These are phyloP conservation scores for Trichosurus vulpecula DNA, from an alignment of 2,797 vertebrate species.

Conservation along the genomic window DNA sequence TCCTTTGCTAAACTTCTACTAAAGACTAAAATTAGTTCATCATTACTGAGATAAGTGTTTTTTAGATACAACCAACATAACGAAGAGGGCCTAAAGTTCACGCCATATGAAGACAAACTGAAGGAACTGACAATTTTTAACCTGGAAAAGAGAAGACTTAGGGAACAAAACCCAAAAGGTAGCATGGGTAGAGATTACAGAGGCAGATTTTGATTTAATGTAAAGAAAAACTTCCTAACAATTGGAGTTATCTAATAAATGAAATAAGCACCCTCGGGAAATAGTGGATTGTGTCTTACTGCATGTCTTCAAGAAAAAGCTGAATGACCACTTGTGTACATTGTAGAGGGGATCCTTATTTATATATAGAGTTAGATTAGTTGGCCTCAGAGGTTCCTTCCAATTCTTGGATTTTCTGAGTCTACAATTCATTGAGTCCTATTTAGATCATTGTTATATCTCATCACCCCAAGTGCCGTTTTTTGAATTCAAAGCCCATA, in stretches of 20 bases:
- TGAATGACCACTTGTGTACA: neutral
- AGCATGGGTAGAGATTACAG: neutral
- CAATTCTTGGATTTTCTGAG: neutral
- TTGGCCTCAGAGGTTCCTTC: neutral
- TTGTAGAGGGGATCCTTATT: neutral
- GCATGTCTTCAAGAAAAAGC: neutral
- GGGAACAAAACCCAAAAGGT: neutral
- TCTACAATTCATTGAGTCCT: constrained; percentile 53
- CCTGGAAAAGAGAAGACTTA: neutral
- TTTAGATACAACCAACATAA: constrained; percentile 38
- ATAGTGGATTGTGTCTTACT: neutral
- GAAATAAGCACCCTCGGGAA: neutral
- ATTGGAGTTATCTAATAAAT: neutral
- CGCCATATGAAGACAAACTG: neutral
- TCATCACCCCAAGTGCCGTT: constrained; percentile 56
- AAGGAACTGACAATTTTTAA: neutral
- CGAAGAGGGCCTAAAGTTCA: neutral
- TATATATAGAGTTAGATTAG: neutral
- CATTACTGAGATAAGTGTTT: constrained; percentile 19
- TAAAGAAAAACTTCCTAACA: neutral
- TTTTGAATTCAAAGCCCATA: constrained; percentile 60
- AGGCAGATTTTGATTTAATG: neutral
- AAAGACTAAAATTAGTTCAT: constrained; percentile 24
- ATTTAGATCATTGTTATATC: constrained; percentile 52
- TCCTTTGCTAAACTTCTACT: constrained; percentile 51